These are phyloP conservation scores for Desmodus rotundus DNA, from an alignment of 2,113 vertebrate genomes.

Conservation along the genomic window DNA sequence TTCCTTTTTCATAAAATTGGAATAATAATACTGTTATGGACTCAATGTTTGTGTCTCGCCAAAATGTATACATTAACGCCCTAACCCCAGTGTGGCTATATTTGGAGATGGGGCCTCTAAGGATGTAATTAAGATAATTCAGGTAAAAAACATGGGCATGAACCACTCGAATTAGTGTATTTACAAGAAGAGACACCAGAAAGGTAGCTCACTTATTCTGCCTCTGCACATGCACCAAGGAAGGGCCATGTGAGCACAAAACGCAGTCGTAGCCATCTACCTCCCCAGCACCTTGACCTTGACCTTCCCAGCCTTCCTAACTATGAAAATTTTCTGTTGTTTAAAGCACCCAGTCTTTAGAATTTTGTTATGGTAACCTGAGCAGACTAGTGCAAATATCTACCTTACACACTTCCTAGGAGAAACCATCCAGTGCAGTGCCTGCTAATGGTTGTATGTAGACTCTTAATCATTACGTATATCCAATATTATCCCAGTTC, in stretches of 20 bases:
- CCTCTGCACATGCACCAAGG: background rate
- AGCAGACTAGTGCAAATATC: background rate
- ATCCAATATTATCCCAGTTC: background rate
- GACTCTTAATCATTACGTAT: background rate
- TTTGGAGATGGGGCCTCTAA: background rate
- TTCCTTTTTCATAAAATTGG: background rate
- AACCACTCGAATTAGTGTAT: background rate
- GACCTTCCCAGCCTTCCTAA: background rate
- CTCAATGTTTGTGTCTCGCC: background rate
- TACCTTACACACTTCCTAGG: background rate
- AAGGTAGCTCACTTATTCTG: background rate
- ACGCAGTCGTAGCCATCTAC: background rate
- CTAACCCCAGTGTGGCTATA: background rate
- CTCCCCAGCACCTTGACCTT: background rate
- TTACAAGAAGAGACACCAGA: background rate
- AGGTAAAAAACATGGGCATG: background rate
- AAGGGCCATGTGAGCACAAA: background rate
- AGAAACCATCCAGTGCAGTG: background rate
- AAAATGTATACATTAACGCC: background rate
- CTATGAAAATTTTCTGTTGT: background rate
- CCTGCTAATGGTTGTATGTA: background rate
- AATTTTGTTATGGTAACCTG: background rate
- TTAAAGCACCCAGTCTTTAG: background rate
- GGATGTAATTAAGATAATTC: background rate
- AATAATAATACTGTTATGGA: background rate